A percentile compares a stretch with the other conserved stretches of the same genome.
Conservation (phyloP, 2,797 vertebrate genomes). For the Eospalax fontanierii region DNA sequence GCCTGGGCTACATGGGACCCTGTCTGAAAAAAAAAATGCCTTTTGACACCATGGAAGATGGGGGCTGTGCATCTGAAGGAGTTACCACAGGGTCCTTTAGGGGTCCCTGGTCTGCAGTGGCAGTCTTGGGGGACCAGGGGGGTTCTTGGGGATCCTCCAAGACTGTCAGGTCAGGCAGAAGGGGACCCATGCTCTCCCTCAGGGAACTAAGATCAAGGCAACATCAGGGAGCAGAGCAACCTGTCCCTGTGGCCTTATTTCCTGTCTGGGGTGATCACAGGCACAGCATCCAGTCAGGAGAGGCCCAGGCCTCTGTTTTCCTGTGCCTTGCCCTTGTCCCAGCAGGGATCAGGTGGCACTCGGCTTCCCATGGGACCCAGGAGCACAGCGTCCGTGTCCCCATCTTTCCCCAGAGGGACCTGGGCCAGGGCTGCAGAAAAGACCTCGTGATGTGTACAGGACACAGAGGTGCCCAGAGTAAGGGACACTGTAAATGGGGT, state of each 20-base stretch:
- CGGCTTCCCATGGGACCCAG: background rate
- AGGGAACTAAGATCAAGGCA: background rate
- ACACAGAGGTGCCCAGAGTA: background rate
- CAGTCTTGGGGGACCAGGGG: background rate
- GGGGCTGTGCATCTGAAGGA: rapidly evolving
- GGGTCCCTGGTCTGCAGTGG: rapidly evolving
- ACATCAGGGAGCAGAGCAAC: background rate
- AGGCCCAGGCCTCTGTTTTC: background rate
- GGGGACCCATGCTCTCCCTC: background rate
- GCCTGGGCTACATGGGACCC: background rate
- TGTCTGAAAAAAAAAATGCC: background rate
- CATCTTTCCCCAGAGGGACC: conserved; percentile 24
- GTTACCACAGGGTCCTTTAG: background rate
- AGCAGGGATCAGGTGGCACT: conserved; percentile 54
- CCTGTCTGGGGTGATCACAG: background rate
- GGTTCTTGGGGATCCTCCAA: background rate
- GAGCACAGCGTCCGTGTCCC: conserved; percentile 30
- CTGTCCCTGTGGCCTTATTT: conserved; percentile 13
- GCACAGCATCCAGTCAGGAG: background rate
- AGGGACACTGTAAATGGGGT: background rate
- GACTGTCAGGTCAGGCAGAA: rapidly evolving
- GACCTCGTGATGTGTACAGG: background rate
- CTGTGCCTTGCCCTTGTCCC: background rate
- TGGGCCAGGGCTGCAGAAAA: background rate
- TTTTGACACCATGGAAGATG: background rate